Evolutionary conservation across 2,797 vertebrate genomes (phyloP).

Genomic region (Sternotherus odoratus): DNA sequence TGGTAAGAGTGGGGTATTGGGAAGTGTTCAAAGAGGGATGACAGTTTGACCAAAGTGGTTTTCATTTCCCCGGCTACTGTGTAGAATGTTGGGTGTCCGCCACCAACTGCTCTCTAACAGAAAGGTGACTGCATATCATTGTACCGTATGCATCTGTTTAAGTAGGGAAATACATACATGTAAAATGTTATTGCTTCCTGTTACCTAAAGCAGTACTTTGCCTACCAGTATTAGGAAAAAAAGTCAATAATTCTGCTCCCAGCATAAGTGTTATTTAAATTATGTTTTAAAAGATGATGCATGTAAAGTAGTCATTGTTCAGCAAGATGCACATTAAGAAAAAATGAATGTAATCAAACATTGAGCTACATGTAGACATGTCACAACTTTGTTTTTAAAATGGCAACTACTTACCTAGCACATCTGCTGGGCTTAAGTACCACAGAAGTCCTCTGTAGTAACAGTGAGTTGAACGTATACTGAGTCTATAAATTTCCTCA

Average conservation of each 20-base stretch:
- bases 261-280: not conserved
- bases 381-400: not conserved
- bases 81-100: not conserved
- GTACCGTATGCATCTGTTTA: not conserved
- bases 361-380: not conserved
- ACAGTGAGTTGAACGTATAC: not conserved
- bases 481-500: not conserved
- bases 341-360: not conserved
- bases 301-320: not conserved
- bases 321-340: not conserved
- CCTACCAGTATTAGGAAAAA: not conserved
- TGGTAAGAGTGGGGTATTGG: not conserved
- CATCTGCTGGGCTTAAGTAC: rapidly evolving
- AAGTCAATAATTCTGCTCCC: not conserved
- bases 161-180: not conserved
- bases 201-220: not conserved
- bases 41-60: not conserved
- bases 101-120: rapidly evolving
- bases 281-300: not conserved
- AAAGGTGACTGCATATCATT: rapidly evolving
- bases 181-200: not conserved
- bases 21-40: not conserved
- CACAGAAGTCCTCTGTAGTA: not conserved
- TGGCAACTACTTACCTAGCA: not conserved
- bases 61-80: not conserved